A percentile compares a stretch with the other conserved stretches of the same genome.
These are phyloP conservation scores for Harpegnathos saltator DNA, from an alignment of 1,140 invertebrate genomes.

Conservation along the genomic window DNA sequence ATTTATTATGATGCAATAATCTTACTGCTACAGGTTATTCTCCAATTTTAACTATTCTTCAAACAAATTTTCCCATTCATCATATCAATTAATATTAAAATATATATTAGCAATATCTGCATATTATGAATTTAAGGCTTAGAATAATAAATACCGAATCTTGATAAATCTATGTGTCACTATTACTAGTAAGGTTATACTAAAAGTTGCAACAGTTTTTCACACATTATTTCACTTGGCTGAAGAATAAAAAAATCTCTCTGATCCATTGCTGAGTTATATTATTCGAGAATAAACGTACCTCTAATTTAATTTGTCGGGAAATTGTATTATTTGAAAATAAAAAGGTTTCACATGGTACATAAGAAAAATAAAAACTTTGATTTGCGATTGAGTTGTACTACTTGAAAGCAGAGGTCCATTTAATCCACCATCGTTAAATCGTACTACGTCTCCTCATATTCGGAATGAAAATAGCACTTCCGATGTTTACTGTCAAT, in stretches of 20 bases:
- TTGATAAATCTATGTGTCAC: background rate
- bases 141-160: background rate
- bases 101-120: no score
- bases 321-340: no score
- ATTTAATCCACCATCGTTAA: background rate
- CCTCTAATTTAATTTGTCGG: no score
- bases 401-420: background rate
- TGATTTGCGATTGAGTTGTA: background rate
- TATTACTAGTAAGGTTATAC: background rate
- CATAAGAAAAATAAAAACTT: no score
- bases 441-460: background rate
- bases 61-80: background rate
- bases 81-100: background rate
- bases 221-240: no score
- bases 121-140: background rate
- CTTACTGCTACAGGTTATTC: background rate
- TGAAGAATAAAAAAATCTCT: no score
- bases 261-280: no score
- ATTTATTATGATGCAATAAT: background rate
- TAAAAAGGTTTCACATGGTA: no score
- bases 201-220: background rate
- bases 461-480: no score
- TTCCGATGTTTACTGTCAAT: no score
- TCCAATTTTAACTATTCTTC: background rate
- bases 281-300: no score